These are phyloP conservation scores for Embiotoca jacksoni DNA, from an alignment of 2,113 vertebrate species.

Conservation along the genomic window DNA sequence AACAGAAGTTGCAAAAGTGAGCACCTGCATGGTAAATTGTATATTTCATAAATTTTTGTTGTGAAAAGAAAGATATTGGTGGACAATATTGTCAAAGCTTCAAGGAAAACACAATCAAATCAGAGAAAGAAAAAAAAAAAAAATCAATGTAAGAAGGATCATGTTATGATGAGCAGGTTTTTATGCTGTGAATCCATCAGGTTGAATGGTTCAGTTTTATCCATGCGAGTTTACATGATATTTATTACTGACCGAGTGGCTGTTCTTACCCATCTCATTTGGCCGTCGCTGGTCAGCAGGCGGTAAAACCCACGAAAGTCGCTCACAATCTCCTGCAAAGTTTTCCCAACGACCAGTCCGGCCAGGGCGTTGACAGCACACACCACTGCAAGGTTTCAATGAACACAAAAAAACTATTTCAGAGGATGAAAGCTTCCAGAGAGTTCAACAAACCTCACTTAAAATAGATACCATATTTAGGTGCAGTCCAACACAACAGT, in stretches of 20 bases:
- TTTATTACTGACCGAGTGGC: background rate
- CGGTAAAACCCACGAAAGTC: constrained; percentile 87
- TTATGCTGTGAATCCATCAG: background rate
- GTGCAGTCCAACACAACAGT: too few species aligned
- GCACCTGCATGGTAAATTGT: too few species aligned
- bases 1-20: too few species aligned
- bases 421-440: background rate
- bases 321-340: constrained; percentile 81
- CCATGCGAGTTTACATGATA: too few species aligned
- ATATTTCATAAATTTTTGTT: too few species aligned
- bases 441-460: background rate
- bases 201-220: background rate
- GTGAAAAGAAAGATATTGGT: too few species aligned
- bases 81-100: too few species aligned
- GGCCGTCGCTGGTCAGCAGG: constrained; percentile 83
- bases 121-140: too few species aligned
- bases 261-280: constrained; percentile 86
- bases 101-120: too few species aligned
- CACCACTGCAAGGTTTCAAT: constrained; percentile 76
- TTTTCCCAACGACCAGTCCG: constrained; percentile 80
- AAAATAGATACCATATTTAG: background rate
- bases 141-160: too few species aligned
- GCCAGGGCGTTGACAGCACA: constrained; percentile 83
- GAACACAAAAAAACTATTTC: background rate
- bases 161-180: background rate